These are phyloP conservation scores for Lepidochrysops patricia DNA, from an alignment of 2,888 invertebrate species.

Conservation along the genomic window DNA sequence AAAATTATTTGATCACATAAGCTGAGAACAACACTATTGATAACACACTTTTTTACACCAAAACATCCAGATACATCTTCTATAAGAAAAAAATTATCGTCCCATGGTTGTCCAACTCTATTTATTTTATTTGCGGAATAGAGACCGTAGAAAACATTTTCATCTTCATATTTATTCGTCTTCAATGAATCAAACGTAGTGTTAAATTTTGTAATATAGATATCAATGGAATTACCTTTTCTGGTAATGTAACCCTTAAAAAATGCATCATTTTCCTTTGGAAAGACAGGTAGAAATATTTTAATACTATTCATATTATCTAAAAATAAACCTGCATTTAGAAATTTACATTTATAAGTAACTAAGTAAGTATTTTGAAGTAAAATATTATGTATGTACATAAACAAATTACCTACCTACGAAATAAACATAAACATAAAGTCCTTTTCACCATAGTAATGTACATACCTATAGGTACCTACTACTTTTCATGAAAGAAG, in stretches of 20 bases:
- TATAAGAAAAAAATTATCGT: constrained; percentile 20
- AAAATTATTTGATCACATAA: constrained; percentile 37
- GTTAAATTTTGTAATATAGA: constrained; percentile 44
- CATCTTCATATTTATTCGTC: constrained; percentile 20
- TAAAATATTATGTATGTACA: too few relatives aligned
- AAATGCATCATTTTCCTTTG: constrained; percentile 30
- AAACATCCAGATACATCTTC: constrained; percentile 11
- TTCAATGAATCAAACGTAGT: constrained; percentile 24
- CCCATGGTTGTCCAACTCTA: constrained; percentile 21
- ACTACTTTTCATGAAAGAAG: too few relatives aligned
- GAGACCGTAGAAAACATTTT: constrained; percentile 39
- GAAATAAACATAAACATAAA: too few relatives aligned
- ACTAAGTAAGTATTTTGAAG: too few relatives aligned
- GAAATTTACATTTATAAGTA: too few relatives aligned
- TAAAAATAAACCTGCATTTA: too few relatives aligned
- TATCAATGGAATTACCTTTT: constrained; percentile 30
- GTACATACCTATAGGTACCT: too few relatives aligned
- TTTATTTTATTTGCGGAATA: constrained; percentile 26
- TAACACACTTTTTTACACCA: constrained; percentile 33
- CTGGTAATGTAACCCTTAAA: constrained; percentile 40
- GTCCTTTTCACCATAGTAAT: too few relatives aligned
- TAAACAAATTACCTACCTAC: too few relatives aligned
- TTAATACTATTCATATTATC: constrained; percentile 23
- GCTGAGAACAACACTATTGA: constrained; percentile 34
- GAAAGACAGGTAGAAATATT: constrained; percentile 42